phyloP scores from a whole-genome alignment of 2,113 vertebrate genomes.

The Thermophis baileyi region DNA sequence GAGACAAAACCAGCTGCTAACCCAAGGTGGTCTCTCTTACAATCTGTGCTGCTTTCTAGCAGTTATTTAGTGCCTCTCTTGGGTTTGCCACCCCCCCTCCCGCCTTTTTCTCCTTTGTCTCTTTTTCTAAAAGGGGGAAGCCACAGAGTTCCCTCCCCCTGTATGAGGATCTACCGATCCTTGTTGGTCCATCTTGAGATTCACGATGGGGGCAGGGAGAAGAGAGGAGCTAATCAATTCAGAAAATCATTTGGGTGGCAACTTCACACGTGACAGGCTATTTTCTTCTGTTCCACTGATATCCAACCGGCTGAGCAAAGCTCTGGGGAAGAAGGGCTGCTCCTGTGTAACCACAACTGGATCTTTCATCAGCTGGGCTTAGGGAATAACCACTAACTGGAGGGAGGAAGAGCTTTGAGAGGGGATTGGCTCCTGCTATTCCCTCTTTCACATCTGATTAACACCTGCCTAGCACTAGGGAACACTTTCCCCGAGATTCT shows the following conservation, averaged over 20 bases:
- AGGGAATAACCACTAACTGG: conserved; percentile 50
- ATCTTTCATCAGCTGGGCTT: conserved; percentile 65
- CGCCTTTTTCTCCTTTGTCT: conserved; percentile 55
- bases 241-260: conserved; percentile 67
- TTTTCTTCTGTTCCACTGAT: conserved; percentile 69
- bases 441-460: conserved; percentile 25
- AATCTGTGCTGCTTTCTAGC: conserved; percentile 35
- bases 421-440: conserved; percentile 20
- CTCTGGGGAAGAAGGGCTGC: conserved; percentile 57
- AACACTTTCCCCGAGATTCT: conserved; percentile 33
- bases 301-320: conserved; percentile 65
- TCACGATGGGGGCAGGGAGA: conserved; percentile 1
- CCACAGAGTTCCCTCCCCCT: conserved; percentile 35
- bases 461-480: not conserved
- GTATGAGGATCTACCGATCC: conserved; percentile 43
- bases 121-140: conserved; percentile 37
- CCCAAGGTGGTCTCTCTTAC: conserved; percentile 29
- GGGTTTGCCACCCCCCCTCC: conserved; percentile 17
- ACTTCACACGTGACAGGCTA: conserved; percentile 66
- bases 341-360: conserved; percentile 65
- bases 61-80: conserved; percentile 44
- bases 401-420: conserved; percentile 43
- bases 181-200: conserved; percentile 53
- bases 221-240: conserved; percentile 65
- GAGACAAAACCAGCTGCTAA: conserved; percentile 10